Conservation (phyloP, 2,888 invertebrate genomes). For the Agrilus cyanescens region DNA sequence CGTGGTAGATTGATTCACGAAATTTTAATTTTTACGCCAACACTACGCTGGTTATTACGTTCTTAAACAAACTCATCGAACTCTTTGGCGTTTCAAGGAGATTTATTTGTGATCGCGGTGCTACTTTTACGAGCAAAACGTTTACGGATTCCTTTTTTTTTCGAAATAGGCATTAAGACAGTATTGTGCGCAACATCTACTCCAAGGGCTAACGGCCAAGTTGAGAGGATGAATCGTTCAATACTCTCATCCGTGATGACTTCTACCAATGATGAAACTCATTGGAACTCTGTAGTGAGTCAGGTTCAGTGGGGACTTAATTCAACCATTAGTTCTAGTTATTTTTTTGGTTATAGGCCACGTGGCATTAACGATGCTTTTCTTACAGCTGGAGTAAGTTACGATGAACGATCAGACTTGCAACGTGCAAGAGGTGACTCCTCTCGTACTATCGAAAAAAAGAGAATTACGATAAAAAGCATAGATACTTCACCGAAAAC, state of each 20-base stretch:
- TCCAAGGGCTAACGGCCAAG: constrained; percentile 13
- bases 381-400: too few relatives aligned
- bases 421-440: too few relatives aligned
- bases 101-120: constrained; percentile 9
- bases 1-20: constrained; percentile 28
- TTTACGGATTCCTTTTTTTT: constrained; percentile 25
- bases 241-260: not conserved
- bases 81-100: constrained; percentile 16
- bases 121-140: not conserved
- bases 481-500: too few relatives aligned
- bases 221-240: too few relatives aligned
- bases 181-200: constrained; percentile 19
- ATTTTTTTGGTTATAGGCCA: constrained; percentile 18
- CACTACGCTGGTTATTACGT: not conserved
- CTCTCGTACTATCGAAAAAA: too few relatives aligned
- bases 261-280: not conserved
- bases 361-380: too few relatives aligned
- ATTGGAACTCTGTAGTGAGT: not conserved
- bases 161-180: constrained; percentile 14
- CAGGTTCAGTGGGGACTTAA: constrained; percentile 4
- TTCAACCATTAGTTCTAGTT: constrained; percentile 3
- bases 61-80: constrained; percentile 15
- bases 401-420: too few relatives aligned
- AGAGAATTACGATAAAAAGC: too few relatives aligned
- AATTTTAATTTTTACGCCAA: constrained; percentile 25